phyloP scores from a whole-genome alignment of 2,797 vertebrate genomes.

The Sebastes variabilis region DNA sequence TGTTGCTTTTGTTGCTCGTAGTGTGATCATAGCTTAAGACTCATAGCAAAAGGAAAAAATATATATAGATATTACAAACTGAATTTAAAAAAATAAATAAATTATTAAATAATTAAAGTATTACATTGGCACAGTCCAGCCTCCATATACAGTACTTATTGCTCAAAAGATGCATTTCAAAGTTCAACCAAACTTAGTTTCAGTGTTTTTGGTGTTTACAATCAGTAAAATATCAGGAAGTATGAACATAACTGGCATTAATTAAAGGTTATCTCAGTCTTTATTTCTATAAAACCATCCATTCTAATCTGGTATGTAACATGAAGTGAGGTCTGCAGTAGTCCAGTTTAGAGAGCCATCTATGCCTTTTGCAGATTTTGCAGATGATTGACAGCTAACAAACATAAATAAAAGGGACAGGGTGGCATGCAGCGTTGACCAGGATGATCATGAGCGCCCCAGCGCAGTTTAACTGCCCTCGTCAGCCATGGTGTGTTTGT shows the following conservation, averaged over 20 bases:
- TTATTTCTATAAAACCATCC: neutral
- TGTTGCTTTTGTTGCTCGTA: too few relatives aligned
- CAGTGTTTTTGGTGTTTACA: too few relatives aligned
- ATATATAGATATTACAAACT: neutral
- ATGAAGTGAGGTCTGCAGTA: neutral
- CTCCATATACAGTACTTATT: neutral
- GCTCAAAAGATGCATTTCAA: neutral
- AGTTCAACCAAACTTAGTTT: too few relatives aligned
- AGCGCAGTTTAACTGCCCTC: constrained; percentile 56
- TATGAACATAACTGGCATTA: neutral
- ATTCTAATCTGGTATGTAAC: neutral
- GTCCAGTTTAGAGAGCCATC: neutral
- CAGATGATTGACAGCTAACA: neutral
- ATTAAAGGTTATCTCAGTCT: neutral
- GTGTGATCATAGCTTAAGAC: too few relatives aligned
- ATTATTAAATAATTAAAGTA: neutral
- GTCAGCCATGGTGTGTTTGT: constrained; percentile 90
- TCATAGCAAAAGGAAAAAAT: too few relatives aligned
- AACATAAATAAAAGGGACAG: constrained; percentile 13
- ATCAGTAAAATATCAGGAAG: neutral
- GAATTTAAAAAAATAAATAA: neutral
- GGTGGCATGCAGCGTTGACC: neutral
- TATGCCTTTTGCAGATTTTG: neutral
- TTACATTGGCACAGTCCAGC: neutral
- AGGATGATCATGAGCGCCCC: neutral